Conservation (phyloP, 2,888 invertebrate species). For the Cheilosia pagana region DNA sequence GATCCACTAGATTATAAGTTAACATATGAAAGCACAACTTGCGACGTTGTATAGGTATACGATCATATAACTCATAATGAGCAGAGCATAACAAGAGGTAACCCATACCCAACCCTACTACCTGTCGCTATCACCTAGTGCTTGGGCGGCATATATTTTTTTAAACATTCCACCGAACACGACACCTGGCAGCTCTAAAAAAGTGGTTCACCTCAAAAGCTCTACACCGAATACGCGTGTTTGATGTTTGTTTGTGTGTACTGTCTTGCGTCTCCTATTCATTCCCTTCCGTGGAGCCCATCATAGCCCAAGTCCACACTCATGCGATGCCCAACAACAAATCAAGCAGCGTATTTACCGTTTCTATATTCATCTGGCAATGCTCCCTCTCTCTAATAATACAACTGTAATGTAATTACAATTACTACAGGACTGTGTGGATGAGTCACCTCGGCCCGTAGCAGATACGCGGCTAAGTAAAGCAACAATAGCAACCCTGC, state of each 20-base stretch:
- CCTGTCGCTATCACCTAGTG: too few relatives aligned
- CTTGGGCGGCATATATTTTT: too few relatives aligned
- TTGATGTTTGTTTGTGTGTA: background rate
- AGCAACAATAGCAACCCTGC: slow-evolving; percentile 54
- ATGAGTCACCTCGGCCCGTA: slow-evolving; percentile 72
- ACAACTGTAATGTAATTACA: slow-evolving; percentile 13
- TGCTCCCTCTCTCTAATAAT: slow-evolving; percentile 17
- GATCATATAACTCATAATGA: too few relatives aligned
- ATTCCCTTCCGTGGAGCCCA: slow-evolving; percentile 25
- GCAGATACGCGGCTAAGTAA: background rate
- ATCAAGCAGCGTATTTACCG: slow-evolving; percentile 29
- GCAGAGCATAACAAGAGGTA: too few relatives aligned
- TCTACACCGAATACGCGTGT: slow-evolving; percentile 44
- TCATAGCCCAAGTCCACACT: too few relatives aligned
- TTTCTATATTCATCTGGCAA: slow-evolving; percentile 53
- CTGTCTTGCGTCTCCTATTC: slow-evolving; percentile 37
- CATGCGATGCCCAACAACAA: slow-evolving; percentile 20
- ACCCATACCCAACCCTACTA: too few relatives aligned
- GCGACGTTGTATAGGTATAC: too few relatives aligned
- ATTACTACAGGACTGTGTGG: slow-evolving; percentile 51
- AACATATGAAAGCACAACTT: too few relatives aligned
- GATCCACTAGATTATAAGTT: too few relatives aligned
- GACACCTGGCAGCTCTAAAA: slow-evolving; percentile 66
- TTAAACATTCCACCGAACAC: slow-evolving; percentile 65
- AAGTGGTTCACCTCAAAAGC: slow-evolving; percentile 75